Base-by-base conservation (phyloP, 2,888 invertebrate genomes). In the Agrotis segetum region DNA sequence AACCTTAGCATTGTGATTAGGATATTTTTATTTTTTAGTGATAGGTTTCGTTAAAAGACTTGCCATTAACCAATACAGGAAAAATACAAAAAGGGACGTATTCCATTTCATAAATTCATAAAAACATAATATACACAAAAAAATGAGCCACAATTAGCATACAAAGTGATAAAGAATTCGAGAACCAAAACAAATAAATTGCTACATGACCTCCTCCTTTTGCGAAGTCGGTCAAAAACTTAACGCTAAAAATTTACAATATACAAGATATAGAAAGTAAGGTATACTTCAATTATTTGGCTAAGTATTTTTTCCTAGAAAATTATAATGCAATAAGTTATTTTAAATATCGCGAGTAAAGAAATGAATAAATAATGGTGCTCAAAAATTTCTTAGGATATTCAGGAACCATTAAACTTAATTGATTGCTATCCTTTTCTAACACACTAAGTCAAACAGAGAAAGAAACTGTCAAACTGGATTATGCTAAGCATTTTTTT, bases 201-300 rank as follows among this genome's bases (percentile, higher is more conserved):
- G 24, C 49, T 70, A 71, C 53, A 69, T 77, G 40, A 50, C 77
- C 70, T 46, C 44, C 21, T 50, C 24, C 19, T 69, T 46, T 47
- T 56, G 24, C 9, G 46, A 73, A 72, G 46, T 72, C 34, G 14
- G 50, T 58, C 19, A 67, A 53, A 47, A 81, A 78, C 74, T 71
- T 74, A 74, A 52, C 13, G 19, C 85, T 84, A 82, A 60, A 24
- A 67, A 67, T 77, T 69, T 77, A 81, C 55, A 53, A 74, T 67
- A 53, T 56, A 62, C 71, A 78, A 82, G 80, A 79, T 85, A 63
- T 55, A 74, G n/a, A 77, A 81, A 68, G 49, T 70, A 72, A 70
- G 81, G 78, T 85, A 77, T 77, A 75, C 71, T 75, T 75, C 70
- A 81, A 72, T 71, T 76, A 75, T 79, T 81, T 84, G 81, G 83